phyloP scores from a whole-genome alignment of 37 sponge, comb jelly and placozoan species.

The Geodia barretti region DNA sequence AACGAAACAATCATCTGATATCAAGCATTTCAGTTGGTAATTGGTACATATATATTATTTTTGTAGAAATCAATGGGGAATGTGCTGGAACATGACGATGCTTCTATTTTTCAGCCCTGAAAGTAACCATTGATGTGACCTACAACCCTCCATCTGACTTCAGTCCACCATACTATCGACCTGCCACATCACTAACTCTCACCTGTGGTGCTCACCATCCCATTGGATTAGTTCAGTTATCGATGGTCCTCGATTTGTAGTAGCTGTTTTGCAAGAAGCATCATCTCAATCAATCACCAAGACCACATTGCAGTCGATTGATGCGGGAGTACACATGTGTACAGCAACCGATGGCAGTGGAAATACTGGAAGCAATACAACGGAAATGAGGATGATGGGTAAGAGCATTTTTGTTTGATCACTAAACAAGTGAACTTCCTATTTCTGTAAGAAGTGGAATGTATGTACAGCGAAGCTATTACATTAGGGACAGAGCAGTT shows the following conservation, averaged over 20 bases:
- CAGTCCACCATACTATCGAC: conserved; percentile 13
- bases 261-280: conserved; percentile 1
- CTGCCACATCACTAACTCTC: conserved; percentile 18
- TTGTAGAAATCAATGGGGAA: no score
- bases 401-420: no score
- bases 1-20: no score
- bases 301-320: background rate
- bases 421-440: no score
- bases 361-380: background rate
- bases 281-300: background rate
- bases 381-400: conserved; percentile 7
- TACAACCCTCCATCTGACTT: conserved; percentile 12
- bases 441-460: no score
- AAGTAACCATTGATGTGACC: background rate
- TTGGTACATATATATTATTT: no score
- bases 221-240: background rate
- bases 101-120: conserved; percentile 5
- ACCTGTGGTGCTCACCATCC: background rate
- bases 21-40: no score
- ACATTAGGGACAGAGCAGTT: no score
- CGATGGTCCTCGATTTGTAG: conserved; percentile 16
- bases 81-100: no score
- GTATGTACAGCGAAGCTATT: no score
- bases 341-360: conserved; percentile 5
- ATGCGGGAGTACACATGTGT: conserved; percentile 10